Evolutionary conservation across 2,113 vertebrate genomes (phyloP).

Genomic region (Tyto alba): DNA sequence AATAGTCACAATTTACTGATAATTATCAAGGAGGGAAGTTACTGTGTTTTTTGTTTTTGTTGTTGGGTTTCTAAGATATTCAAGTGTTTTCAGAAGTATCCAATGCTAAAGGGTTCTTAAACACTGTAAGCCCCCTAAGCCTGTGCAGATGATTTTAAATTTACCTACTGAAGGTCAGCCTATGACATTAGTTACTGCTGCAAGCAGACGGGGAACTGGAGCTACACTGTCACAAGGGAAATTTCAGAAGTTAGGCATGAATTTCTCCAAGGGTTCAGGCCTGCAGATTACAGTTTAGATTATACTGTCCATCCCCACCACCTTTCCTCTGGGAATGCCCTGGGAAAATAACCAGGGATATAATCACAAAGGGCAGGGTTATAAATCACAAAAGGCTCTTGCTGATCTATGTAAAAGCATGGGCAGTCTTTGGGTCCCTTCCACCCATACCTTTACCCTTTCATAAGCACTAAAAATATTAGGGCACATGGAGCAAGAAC

Average conservation of each 20-base stretch:
- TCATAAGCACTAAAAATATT: background rate
- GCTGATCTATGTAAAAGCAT: background rate
- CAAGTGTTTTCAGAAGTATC: background rate
- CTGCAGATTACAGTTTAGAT: background rate
- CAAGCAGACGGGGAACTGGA: background rate
- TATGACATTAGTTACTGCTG: background rate
- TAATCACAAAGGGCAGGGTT: background rate
- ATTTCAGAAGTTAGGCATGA: background rate
- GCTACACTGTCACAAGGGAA: background rate
- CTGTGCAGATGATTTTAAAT: background rate
- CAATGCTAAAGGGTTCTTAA: background rate
- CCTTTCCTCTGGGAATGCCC: background rate
- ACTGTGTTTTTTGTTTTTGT: background rate
- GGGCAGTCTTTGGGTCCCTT: background rate
- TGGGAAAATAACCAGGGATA: background rate
- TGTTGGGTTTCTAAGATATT: background rate
- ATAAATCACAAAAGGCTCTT: background rate
- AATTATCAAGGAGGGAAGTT: conserved; percentile 28
- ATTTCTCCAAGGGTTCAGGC: background rate
- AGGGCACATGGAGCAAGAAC: background rate
- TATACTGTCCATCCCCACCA: background rate
- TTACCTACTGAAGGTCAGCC: background rate
- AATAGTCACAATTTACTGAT: conserved; percentile 6
- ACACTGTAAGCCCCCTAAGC: background rate
- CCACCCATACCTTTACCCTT: background rate